Conservation (phyloP, 2,113 vertebrate genomes). For the Melanerpes aurifrons region DNA sequence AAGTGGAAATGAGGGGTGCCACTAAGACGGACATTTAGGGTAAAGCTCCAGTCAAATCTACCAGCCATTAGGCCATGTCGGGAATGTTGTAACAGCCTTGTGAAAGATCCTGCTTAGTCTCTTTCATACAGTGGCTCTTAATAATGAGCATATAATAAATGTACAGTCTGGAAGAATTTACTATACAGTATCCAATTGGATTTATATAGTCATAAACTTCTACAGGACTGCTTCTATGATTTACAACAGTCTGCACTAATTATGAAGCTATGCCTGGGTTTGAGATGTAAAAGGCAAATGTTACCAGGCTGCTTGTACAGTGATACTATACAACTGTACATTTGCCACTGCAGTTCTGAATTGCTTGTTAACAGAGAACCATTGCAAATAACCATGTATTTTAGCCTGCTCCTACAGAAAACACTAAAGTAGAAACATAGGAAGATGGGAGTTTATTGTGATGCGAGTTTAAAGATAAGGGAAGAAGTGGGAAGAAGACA, state of each 20-base stretch:
- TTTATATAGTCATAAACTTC: conserved; percentile 76
- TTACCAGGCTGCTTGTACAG: conserved; percentile 34
- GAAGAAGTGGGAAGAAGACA: neutral
- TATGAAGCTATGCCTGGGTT: conserved; percentile 53
- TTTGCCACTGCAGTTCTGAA: neutral
- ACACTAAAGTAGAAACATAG: neutral
- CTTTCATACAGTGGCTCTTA: conserved; percentile 62
- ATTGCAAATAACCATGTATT: neutral
- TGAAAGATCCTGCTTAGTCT: conserved; percentile 55
- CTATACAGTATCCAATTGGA: conserved; percentile 66
- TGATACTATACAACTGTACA: neutral
- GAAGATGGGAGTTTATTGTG: neutral
- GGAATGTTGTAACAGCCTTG: conserved; percentile 34
- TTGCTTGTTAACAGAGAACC: conserved; percentile 27
- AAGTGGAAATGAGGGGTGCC: conserved; percentile 38
- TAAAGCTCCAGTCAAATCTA: conserved; percentile 24
- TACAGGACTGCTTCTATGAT: conserved; percentile 69
- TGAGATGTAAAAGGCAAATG: conserved; percentile 38
- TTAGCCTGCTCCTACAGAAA: neutral
- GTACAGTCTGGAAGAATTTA: conserved; percentile 71
- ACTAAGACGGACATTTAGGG: conserved; percentile 41
- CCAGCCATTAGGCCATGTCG: conserved; percentile 64
- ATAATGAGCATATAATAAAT: conserved; percentile 73
- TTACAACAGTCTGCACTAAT: conserved; percentile 66
- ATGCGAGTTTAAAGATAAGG: neutral